phyloP scores from a whole-genome alignment of 1,140 invertebrate species.

The Forficula auricularia region DNA sequence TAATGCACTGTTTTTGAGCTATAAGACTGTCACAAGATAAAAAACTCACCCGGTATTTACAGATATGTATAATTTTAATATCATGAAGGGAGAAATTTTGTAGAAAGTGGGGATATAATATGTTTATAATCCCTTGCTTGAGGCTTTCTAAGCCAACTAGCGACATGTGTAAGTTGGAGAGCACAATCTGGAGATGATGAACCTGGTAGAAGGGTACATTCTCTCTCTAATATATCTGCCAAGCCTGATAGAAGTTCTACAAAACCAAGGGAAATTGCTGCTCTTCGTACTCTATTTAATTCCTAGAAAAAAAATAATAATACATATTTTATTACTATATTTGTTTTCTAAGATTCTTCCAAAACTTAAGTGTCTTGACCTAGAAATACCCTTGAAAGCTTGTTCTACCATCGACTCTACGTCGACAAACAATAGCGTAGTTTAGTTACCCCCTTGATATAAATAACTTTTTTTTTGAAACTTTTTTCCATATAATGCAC shows the following conservation, averaged over 20 bases:
- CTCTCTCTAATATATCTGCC: constrained; percentile 69
- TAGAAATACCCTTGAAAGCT: too few species aligned
- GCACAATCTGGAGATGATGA: constrained; percentile 71
- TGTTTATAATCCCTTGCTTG: constrained; percentile 42
- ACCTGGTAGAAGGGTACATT: constrained; percentile 61
- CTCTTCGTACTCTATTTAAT: constrained; percentile 70
- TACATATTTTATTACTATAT: constrained; percentile 11
- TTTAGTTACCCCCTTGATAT: not conserved
- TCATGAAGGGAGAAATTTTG: constrained; percentile 30
- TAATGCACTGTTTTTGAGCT: too few species aligned
- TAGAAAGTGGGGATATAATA: constrained; percentile 42
- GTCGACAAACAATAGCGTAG: not conserved
- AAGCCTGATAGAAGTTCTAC: constrained; percentile 56
- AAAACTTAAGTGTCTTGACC: too few species aligned
- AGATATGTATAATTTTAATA: too few species aligned
- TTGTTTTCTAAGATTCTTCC: too few species aligned
- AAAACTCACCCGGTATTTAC: too few species aligned
- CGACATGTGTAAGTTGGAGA: constrained; percentile 76
- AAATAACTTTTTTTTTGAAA: not conserved
- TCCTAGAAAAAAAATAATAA: constrained; percentile 40
- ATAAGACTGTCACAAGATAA: too few species aligned
- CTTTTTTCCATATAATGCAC: too few species aligned
- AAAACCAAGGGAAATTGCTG: constrained; percentile 79
- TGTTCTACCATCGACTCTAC: not conserved
- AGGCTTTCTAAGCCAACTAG: constrained; percentile 44